Conservation (phyloP, 2,888 invertebrate genomes). For the Drosophila diplacantha region DNA sequence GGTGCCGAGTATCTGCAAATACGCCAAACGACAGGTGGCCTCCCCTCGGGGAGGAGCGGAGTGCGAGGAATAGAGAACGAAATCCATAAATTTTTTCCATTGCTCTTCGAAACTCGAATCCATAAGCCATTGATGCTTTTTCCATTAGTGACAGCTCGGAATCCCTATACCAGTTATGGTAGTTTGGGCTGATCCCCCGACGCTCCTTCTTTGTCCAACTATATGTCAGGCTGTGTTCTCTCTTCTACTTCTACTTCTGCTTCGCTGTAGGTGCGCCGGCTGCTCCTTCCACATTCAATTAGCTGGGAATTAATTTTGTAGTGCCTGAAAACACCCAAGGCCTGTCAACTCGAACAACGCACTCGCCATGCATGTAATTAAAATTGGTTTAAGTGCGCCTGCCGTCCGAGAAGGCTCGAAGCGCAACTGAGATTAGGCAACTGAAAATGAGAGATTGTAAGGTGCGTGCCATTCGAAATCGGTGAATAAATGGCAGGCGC, state of each 20-base stretch:
- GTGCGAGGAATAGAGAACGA: constrained; percentile 27
- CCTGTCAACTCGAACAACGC: constrained; percentile 11
- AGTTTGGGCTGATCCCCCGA: constrained; percentile 7
- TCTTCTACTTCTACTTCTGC: constrained; percentile 21
- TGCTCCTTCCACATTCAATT: constrained; percentile 59
- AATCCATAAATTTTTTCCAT: constrained; percentile 66
- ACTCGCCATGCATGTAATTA: constrained; percentile 67
- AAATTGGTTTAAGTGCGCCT: constrained; percentile 59
- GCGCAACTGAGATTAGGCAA: constrained; percentile 23
- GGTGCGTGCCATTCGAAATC: neutral
- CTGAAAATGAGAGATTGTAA: constrained; percentile 7
- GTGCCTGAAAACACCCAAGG: constrained; percentile 40
- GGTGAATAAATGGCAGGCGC: constrained; percentile 15
- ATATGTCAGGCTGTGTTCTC: neutral
- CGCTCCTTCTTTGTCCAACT: constrained; percentile 10
- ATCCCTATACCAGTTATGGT: constrained; percentile 19
- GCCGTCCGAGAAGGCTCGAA: constrained; percentile 6
- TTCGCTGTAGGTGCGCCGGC: constrained; percentile 41
- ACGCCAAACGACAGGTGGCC: constrained; percentile 40
- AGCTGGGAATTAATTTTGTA: constrained; percentile 53
- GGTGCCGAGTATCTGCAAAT: constrained; percentile 38
- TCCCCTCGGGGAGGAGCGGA: constrained; percentile 1
- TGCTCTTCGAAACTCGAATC: constrained; percentile 46
- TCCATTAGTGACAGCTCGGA: constrained; percentile 59
- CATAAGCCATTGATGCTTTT: constrained; percentile 68